phyloP scores from a whole-genome alignment of 2,113 vertebrate genomes.

The Blennius ocellaris region DNA sequence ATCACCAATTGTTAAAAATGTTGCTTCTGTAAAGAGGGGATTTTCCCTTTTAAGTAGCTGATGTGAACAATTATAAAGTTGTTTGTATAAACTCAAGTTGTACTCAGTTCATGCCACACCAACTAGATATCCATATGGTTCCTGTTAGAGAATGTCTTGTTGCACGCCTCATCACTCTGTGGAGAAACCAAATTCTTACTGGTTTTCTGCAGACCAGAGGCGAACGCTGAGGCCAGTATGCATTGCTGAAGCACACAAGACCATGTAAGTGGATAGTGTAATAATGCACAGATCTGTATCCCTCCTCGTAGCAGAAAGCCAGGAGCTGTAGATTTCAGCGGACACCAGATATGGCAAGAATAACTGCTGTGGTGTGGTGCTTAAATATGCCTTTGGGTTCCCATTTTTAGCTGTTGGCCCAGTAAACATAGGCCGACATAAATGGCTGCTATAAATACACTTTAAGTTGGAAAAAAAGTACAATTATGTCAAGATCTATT shows the following conservation, averaged over 20 bases:
- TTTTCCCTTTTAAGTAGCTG: conserved; percentile 17
- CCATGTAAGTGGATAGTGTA: conserved; percentile 65
- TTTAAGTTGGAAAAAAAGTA: conserved; percentile 19
- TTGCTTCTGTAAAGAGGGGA: conserved; percentile 3
- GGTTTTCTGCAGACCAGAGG: conserved; percentile 42
- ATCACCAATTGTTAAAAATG: neutral
- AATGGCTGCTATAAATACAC: conserved; percentile 55
- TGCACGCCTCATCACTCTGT: conserved; percentile 59
- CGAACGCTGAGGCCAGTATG: conserved; percentile 32
- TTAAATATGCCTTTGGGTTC: conserved; percentile 59
- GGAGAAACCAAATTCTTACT: conserved; percentile 60
- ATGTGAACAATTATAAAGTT: conserved; percentile 43
- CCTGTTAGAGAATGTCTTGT: conserved; percentile 57
- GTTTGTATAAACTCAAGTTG: conserved; percentile 53
- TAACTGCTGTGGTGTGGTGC: conserved; percentile 67
- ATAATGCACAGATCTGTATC: conserved; percentile 60
- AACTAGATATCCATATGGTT: conserved; percentile 68
- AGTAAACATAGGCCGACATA: conserved; percentile 54
- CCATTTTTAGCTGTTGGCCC: conserved; percentile 63
- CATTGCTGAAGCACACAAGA: conserved; percentile 40
- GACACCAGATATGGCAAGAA: conserved; percentile 70
- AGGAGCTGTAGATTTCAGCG: conserved; percentile 53
- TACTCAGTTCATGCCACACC: conserved; percentile 25
- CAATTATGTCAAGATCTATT: conserved; percentile 50
- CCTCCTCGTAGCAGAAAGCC: conserved; percentile 42